Percentiles rank a stretch among this genome's conserved stretches.
Evolutionary conservation across 2,113 vertebrate species (phyloP).

Genomic region (Urocynchramus pylzowi): DNA sequence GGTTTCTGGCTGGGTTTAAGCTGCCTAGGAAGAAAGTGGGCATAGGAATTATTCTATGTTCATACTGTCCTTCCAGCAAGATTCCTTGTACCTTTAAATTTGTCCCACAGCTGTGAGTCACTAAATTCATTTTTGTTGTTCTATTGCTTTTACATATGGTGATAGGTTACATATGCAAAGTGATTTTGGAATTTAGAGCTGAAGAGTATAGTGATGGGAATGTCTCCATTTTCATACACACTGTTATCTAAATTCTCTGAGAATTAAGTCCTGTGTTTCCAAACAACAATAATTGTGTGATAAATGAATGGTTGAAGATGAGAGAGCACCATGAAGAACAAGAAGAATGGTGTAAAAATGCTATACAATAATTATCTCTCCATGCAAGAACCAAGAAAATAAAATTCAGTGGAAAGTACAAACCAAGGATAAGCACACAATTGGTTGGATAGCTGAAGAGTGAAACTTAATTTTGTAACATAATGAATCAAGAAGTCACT

Average conservation of each 20-base stretch:
- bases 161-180: rapidly evolving
- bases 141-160: not conserved
- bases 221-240: not conserved
- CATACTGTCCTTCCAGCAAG: not conserved
- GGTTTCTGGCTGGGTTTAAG: not conserved
- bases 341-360: not conserved
- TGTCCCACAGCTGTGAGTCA: not conserved
- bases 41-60: not conserved
- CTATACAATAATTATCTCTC: not conserved
- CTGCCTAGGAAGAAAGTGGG: not conserved
- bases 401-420: not conserved
- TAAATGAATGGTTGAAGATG: not conserved
- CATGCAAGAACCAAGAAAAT: not conserved
- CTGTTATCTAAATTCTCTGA: not conserved
- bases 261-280: not conserved
- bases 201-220: not conserved
- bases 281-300: not conserved
- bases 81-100: not conserved
- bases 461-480: not conserved
- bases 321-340: not conserved
- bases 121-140: not conserved
- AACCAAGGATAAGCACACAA: not conserved
- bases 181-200: not conserved
- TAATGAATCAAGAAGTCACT: not conserved
- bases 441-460: not conserved